Evolutionary conservation across 23 tunicate species (phyloP), one percentile per base, ranked within the genome.

Genomic region (Botrylloides violaceus): DNA sequence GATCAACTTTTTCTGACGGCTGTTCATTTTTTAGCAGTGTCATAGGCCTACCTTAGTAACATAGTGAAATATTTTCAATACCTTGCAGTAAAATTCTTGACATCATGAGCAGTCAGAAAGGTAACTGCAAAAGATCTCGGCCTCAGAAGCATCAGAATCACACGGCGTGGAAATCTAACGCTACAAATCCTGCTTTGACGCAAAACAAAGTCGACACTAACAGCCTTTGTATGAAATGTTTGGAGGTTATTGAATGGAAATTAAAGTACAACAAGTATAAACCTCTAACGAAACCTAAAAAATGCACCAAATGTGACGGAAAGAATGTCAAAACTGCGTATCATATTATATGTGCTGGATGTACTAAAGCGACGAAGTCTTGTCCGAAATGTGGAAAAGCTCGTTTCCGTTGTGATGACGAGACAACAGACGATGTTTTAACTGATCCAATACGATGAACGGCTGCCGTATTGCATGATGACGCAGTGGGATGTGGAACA

Each of bases 61-160:
- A n/a, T n/a, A n/a, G n/a, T n/a, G n/a, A n/a, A n/a, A n/a, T n/a
- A n/a, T n/a, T n/a, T n/a, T n/a, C n/a, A n/a, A n/a, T n/a, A n/a
- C n/a, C n/a, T n/a, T n/a, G n/a, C n/a, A n/a, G n/a, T n/a, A 7
- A 43, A 43, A 43, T 43, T 43, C 53, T 43, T 43, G 53, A 20
- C 19, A 31, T 18, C 7, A 68, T 68, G 74, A 68, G 74, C 30
- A 29, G 25, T 43, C 74, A 68, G 37, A 68, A 68, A 22, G 74
- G 74, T 24, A 68, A 68, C 29, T 32, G 29, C 1, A 25, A 39
- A 68, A 68, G 74, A 43, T 9, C 9, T 20, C 43, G 74, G 12
- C 74, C 74, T 5, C 74, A 68, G n/a, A 68, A 68, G 37, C 74
- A 68, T 68, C 74, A 68, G 26, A 68, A 68, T 22, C 74, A 68